Evolutionary conservation across 2,113 vertebrate genomes (phyloP).

Genomic region (Cyanistes caeruleus): DNA sequence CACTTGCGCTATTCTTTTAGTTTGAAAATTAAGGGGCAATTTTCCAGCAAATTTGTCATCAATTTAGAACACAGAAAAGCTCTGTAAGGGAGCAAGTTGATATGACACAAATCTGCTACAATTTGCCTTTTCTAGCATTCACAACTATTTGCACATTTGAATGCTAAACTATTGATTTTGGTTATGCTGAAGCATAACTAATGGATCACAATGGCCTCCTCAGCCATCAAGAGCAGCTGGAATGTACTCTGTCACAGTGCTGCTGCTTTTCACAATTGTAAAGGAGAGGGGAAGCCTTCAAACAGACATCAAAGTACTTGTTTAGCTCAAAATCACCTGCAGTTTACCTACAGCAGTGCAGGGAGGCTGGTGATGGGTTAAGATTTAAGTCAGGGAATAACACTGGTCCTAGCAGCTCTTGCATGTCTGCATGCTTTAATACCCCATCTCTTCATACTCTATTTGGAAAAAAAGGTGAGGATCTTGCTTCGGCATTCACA

Average conservation of each 20-base stretch:
- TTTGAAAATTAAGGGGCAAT: background rate
- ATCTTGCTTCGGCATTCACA: background rate
- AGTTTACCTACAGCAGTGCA: background rate
- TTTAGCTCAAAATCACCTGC: background rate
- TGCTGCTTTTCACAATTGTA: background rate
- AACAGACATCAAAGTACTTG: background rate
- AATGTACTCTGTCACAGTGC: background rate
- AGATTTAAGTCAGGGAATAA: background rate
- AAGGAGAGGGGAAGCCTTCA: background rate
- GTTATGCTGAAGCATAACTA: background rate
- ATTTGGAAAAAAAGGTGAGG: background rate
- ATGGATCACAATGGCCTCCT: background rate
- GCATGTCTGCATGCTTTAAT: background rate
- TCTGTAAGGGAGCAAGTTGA: background rate
- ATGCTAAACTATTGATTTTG: background rate
- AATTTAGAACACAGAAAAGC: background rate
- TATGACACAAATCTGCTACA: background rate
- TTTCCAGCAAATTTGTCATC: background rate
- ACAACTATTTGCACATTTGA: background rate
- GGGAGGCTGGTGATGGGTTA: background rate
- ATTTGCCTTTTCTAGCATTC: background rate
- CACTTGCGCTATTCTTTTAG: background rate
- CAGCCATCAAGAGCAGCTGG: background rate
- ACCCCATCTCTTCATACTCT: background rate
- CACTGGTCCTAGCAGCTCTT: background rate